Percentiles rank a stretch among this genome's conserved stretches.
Conservation (phyloP, 2,113 vertebrate genomes). For the Caretta caretta region DNA sequence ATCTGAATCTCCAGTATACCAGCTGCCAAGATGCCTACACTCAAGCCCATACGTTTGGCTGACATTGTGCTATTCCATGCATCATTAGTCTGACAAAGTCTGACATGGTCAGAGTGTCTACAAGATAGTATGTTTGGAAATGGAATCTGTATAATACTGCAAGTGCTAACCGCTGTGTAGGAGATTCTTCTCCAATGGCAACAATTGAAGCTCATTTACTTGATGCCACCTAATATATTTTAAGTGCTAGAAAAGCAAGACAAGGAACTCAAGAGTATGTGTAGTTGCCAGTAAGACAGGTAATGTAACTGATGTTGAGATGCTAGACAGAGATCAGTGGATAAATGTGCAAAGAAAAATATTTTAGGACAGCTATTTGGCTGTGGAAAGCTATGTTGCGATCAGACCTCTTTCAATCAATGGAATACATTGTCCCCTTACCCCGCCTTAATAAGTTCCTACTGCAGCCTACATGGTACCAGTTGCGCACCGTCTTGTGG, state of each 20-base stretch:
- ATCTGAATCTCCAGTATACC: background rate
- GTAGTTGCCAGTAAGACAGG: background rate
- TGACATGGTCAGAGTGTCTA: background rate
- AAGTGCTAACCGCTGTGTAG: background rate
- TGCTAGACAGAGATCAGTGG: background rate
- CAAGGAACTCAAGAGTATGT: background rate
- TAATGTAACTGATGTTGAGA: background rate
- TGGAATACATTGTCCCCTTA: background rate
- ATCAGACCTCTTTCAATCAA: background rate
- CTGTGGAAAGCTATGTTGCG: background rate
- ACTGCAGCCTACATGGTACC: background rate
- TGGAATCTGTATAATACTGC: background rate
- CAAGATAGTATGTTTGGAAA: background rate
- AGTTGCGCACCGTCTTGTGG: background rate
- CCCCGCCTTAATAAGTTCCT: background rate
- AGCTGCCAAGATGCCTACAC: background rate
- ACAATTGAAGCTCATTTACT: background rate
- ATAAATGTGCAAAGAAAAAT: background rate
- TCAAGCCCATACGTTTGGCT: background rate
- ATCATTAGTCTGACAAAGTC: background rate
- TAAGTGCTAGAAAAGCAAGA: background rate
- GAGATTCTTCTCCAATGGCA: background rate
- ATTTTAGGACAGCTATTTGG: background rate
- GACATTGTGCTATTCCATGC: background rate
- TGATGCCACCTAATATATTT: background rate